Evolutionary conservation across 2,888 invertebrate genomes (phyloP).

Genomic region (Orthosia gracilis): DNA sequence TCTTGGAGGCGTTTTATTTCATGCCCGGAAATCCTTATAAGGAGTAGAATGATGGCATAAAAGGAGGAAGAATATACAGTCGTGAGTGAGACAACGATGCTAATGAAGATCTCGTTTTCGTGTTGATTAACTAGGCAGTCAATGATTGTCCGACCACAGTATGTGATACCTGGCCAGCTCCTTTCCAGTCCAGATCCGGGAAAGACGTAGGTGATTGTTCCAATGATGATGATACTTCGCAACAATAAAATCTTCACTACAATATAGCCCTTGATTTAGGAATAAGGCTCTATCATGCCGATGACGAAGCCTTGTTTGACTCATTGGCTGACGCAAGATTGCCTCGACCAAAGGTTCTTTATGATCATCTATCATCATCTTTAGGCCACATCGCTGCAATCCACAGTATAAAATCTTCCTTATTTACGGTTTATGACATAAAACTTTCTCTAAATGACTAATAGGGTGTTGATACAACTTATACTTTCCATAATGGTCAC

Average conservation of each 20-base stretch:
- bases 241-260: too few species aligned
- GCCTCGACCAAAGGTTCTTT: not conserved
- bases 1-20: not conserved
- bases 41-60: not conserved
- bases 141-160: too few species aligned
- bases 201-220: too few species aligned
- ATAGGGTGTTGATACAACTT: not conserved
- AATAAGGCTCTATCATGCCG: not conserved
- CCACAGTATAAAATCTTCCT: slow-evolving; percentile 7
- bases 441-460: slow-evolving; percentile 26
- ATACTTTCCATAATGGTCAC: slow-evolving; percentile 7
- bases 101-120: too few species aligned
- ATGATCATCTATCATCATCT: slow-evolving; percentile 10
- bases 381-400: not conserved
- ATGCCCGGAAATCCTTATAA: not conserved
- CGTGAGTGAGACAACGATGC: too few species aligned
- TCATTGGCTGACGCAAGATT: slow-evolving; percentile 32
- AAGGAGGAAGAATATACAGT: not conserved
- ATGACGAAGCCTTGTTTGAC: slow-evolving; percentile 14
- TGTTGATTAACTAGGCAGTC: too few species aligned
- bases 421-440: slow-evolving; percentile 2
- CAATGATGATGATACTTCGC: too few species aligned
- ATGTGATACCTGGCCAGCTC: too few species aligned
- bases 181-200: too few species aligned
- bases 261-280: slow-evolving; percentile 5